Percentiles rank a stretch among this genome's conserved stretches.
Conservation (phyloP, 2,113 vertebrate genomes). For the Megaceryle maxima region DNA sequence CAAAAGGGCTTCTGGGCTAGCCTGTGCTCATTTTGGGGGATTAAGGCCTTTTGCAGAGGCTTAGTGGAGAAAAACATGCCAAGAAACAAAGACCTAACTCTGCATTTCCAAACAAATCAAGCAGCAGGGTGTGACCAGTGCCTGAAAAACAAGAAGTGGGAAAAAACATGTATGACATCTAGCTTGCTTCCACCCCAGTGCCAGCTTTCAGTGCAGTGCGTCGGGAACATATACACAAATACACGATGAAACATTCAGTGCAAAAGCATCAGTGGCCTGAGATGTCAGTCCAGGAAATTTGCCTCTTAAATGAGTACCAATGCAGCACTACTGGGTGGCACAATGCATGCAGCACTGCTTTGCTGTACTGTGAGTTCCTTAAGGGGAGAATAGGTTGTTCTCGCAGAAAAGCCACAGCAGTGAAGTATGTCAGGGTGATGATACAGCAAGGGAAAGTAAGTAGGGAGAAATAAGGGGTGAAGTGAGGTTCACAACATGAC, state of each 20-base stretch:
- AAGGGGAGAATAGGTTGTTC: not conserved
- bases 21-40: not conserved
- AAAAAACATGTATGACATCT: not conserved
- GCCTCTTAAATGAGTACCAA: not conserved
- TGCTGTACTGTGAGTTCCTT: not conserved
- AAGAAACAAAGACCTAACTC: not conserved
- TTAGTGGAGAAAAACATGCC: not conserved
- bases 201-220: not conserved
- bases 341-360: no score
- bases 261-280: not conserved
- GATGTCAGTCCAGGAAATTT: not conserved
- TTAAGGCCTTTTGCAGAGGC: not conserved
- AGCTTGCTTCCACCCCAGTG: not conserved
- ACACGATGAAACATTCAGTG: not conserved
- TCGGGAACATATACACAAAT: fast-evolving
- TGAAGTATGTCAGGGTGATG: not conserved
- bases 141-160: not conserved
- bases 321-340: not conserved
- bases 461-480: not conserved
- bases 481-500: not conserved
- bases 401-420: not conserved
- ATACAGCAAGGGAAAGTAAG: not conserved
- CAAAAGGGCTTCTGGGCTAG: not conserved
- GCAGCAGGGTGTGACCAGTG: not conserved
- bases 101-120: not conserved